Base-by-base conservation (phyloP, 2,797 vertebrate genomes). In the Acanthopagrus latus region DNA sequence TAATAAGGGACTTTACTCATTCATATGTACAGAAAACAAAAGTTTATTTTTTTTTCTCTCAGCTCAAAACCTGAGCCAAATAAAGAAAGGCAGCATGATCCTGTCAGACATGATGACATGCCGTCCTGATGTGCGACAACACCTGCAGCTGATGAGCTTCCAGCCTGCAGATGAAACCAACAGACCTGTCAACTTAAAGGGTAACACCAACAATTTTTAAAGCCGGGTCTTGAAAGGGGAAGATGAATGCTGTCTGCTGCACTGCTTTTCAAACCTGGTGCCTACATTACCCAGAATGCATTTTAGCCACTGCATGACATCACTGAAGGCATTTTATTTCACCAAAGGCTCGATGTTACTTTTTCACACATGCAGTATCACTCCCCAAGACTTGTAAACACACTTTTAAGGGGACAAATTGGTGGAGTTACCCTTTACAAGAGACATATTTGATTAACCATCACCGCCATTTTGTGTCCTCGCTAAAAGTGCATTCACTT, bases 1-100 rank as follows among this genome's bases (percentile, higher is more conserved):
- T 52, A 58, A 69, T 29, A 18, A 38, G 8, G 13, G 38, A 47
- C 46, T 79, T 85, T 55, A 70, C 21, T 77, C 23, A 66, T 64
- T 27, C 33, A 55, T 47, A 82, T 54, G 5, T 44, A 86, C 71
- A 79, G 33, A 82, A 79, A 69, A 79, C 50, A 78, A 69, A 70
- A 50, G 12, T 80, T 71, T 72, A 44, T 62, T 56, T 2, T 7
- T 38, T 9, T 62, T 55, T 38, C 44, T 56, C 70, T 46, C 25
- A 75, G 20, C 17, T 65, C 27, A 33, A 23, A 64, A n/a, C 13
- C 58, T 52, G 46, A 71, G 50, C 25, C 44, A 58, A 51, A 79
- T 12, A 62, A 60, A 33, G 29, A 65, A 66, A 79, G 59, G 25
- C 44, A 82, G 47, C 29, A 57, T 27, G 54, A 83, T 69, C 46